Conservation (phyloP, 2,113 vertebrate genomes). For the Onychorhynchus coronatus region DNA sequence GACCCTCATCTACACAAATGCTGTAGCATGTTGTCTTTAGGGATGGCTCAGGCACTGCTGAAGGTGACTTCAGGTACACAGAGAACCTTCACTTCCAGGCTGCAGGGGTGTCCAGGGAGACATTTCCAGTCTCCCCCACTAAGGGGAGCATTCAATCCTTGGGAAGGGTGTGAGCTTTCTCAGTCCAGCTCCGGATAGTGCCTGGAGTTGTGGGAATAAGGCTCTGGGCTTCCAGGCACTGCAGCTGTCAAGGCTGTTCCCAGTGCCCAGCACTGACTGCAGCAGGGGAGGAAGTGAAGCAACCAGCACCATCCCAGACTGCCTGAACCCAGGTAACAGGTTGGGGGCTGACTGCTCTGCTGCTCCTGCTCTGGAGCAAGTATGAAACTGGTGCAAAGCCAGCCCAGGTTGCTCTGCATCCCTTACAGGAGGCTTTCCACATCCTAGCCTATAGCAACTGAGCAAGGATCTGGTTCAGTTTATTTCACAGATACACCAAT, state of each 20-base stretch:
- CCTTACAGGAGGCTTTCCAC: background rate
- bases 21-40: background rate
- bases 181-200: background rate
- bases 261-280: background rate
- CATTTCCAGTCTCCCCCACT: background rate
- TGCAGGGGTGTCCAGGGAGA: background rate
- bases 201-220: background rate
- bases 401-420: background rate
- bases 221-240: background rate
- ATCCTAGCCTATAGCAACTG: rapidly evolving
- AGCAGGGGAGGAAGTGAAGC: background rate
- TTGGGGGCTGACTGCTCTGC: background rate
- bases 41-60: background rate
- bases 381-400: background rate
- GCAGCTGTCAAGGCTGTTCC: background rate
- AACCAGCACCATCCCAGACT: background rate
- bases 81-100: background rate
- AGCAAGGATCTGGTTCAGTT: background rate
- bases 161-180: background rate
- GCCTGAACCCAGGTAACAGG: background rate
- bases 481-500: constrained; percentile 41
- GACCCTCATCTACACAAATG: background rate
- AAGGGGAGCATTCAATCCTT: background rate
- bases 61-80: background rate
- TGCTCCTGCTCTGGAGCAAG: background rate